Conservation (phyloP, 64 coral and sea anemone genomes). For the Pocillopora damicornis region DNA sequence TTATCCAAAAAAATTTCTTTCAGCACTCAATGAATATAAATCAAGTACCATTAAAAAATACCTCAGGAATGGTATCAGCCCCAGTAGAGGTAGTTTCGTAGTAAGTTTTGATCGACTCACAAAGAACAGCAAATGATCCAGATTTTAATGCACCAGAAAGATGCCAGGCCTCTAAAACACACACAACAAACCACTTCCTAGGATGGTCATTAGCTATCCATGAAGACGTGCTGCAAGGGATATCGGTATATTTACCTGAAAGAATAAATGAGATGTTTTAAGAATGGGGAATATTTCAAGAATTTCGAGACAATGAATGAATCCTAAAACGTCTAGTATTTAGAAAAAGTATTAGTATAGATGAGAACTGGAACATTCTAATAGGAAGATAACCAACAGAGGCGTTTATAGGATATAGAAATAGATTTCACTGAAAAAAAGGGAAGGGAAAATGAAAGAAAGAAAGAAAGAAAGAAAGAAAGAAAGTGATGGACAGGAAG, state of each 20-base stretch:
- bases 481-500: not conserved
- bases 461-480: not conserved
- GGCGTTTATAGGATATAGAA: too few relatives aligned
- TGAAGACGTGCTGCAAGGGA: not conserved
- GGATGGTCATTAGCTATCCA: constrained; percentile 34
- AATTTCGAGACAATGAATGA: not conserved
- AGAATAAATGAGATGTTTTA: not conserved
- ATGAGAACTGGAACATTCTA: too few relatives aligned
- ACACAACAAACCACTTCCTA: constrained; percentile 35
- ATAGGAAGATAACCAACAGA: too few relatives aligned
- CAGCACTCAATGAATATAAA: not conserved
- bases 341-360: too few relatives aligned
- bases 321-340: not conserved
- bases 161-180: constrained; percentile 43
- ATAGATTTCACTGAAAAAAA: not conserved
- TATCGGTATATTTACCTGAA: not conserved
- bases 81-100: constrained; percentile 30
- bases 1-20: not conserved
- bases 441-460: not conserved
- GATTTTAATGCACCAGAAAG: constrained; percentile 12
- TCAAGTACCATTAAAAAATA: not conserved
- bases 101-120: not conserved
- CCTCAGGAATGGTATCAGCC: constrained; percentile 13
- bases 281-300: not conserved
- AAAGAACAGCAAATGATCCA: not conserved